A percentile compares a stretch with the other conserved stretches of the same genome.
These are phyloP conservation scores for Gopherus evgoodei DNA, from an alignment of 2,113 vertebrate species.

Conservation along the genomic window DNA sequence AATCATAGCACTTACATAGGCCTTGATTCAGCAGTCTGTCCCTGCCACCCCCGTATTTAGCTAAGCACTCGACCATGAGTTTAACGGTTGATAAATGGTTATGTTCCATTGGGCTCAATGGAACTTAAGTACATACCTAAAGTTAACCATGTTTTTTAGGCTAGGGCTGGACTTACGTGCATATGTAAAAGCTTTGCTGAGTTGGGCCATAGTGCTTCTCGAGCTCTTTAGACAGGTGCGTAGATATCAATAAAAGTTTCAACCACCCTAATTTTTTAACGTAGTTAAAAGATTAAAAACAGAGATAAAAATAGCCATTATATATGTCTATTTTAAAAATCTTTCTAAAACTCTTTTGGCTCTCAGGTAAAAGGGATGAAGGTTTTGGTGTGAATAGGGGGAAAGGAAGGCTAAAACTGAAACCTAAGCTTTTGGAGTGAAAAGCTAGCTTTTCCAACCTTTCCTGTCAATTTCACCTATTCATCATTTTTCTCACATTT, in stretches of 20 bases:
- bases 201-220: too few species aligned
- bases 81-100: slow-evolving; percentile 34
- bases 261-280: too few species aligned
- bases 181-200: neutral
- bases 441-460: neutral
- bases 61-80: neutral
- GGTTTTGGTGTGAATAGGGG: neutral
- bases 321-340: too few species aligned
- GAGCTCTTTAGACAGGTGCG: too few species aligned
- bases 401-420: neutral
- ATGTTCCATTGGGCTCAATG: neutral
- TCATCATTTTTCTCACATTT: neutral
- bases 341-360: too few species aligned
- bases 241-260: too few species aligned
- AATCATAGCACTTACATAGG: neutral
- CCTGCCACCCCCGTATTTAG: neutral
- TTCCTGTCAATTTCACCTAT: neutral
- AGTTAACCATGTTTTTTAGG: neutral
- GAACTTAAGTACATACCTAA: slow-evolving; percentile 14
- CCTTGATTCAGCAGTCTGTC: slow-evolving; percentile 11
- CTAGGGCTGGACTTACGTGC: neutral
- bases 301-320: too few species aligned
- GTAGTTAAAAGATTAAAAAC: too few species aligned
- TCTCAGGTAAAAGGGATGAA: too few species aligned
- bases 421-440: too few species aligned